Evolutionary conservation across 2,113 vertebrate species (phyloP), one percentile per base, ranked within the genome.

Genomic region (Trachemys scripta): DNA sequence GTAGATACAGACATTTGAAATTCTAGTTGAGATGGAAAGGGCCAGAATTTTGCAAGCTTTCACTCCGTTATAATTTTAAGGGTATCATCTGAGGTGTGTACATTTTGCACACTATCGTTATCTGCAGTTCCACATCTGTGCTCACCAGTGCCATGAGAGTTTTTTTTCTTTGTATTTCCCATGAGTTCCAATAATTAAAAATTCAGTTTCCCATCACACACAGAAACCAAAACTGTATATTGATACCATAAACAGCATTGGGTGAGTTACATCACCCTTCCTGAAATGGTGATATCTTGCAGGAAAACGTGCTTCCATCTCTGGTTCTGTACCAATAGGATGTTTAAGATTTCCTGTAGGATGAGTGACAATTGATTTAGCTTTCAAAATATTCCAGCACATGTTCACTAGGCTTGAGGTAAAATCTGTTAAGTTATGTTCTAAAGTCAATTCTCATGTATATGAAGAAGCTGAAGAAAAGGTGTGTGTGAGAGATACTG

Each of bases 391-490:
- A 4, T 6, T 16, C 1, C 31, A 85, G 82, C 17, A 1, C 25
- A 35, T 75, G 88, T 88, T 94, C 69, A 1, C 1, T 78, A 56
- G 69, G 16, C 82, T 89, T 82, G 17, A 6, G 54, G 11, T 45
- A 16, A 1, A 78, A 24, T 47, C 10, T 49, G 1, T 0, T 10
- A 14, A 0, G 2, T n/a, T 57, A 10, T 83, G 27, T 65, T 62
- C 59, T 90, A 27, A 24, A 42, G 45, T 56, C 69, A 62, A 24
- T 31, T 85, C 50, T 82, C 80, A 88, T 24, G 7, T 83, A 20
- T 49, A 54, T 20, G 19, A 57, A 90, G 62, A 79, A 38, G 54
- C 27, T 80, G 91, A 89, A 87, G 84, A 42, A 85, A 96, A 87
- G n/a, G 51, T 1, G 2, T 53, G 51, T 80, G 20, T 25, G 49